A percentile compares a stretch with the other conserved stretches of the same genome.
These are phyloP conservation scores for Smithornis capensis DNA, from an alignment of 2,113 vertebrate genomes.

Conservation along the genomic window DNA sequence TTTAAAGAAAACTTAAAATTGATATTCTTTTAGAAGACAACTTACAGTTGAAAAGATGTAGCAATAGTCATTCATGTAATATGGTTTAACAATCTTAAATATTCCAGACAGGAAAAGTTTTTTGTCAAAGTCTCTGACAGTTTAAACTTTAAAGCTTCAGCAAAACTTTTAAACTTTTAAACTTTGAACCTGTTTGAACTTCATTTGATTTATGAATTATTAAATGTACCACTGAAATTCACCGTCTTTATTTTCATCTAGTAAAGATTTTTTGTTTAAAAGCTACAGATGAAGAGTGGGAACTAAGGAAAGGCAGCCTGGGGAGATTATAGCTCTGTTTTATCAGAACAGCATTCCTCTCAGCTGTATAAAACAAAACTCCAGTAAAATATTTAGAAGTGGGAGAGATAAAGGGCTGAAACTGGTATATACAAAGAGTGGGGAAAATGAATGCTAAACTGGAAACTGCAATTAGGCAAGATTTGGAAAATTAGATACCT, in stretches of 20 bases:
- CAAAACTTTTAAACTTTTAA: constrained; percentile 86
- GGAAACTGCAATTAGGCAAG: neutral
- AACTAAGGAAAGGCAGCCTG: constrained; percentile 38
- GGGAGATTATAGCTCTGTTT: constrained; percentile 26
- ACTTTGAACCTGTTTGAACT: constrained; percentile 84
- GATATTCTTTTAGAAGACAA: constrained; percentile 31
- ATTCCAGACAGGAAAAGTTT: constrained; percentile 81
- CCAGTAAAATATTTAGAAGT: constrained; percentile 54
- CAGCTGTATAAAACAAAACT: constrained; percentile 49
- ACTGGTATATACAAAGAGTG: constrained; percentile 19
- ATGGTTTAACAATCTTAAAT: constrained; percentile 77
- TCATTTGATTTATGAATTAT: constrained; percentile 83
- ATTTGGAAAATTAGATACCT: constrained; percentile 38
- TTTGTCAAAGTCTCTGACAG: constrained; percentile 81
- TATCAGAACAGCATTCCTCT: constrained; percentile 44
- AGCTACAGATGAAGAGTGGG: constrained; percentile 62
- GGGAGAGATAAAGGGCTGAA: constrained; percentile 50
- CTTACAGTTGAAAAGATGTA: constrained; percentile 29
- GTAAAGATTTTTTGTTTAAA: constrained; percentile 77
- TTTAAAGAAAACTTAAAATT: neutral
- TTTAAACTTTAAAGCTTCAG: constrained; percentile 82
- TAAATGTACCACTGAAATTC: constrained; percentile 81
- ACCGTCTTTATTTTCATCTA: constrained; percentile 72
- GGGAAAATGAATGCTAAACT: constrained; percentile 11
- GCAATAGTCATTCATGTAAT: constrained; percentile 56